Conservation (phyloP, 2,888 invertebrate genomes). For the Alviniconcha strummeri region DNA sequence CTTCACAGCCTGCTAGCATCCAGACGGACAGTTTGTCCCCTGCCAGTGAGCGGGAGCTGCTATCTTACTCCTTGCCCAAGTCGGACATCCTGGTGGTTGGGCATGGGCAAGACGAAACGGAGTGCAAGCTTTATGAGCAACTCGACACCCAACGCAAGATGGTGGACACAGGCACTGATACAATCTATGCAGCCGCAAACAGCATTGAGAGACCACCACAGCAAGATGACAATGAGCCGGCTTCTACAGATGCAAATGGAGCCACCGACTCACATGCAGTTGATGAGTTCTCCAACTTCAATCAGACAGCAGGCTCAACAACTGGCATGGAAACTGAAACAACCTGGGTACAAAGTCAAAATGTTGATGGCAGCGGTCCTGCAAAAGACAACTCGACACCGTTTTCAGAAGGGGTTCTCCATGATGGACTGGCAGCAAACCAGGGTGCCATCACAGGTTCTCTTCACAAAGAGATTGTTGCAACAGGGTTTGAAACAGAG, state of each 20-base stretch:
- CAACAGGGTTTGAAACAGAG: not conserved
- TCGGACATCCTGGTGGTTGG: slow-evolving; percentile 49
- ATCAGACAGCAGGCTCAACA: not conserved
- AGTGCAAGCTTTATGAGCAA: slow-evolving; percentile 26
- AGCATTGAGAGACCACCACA: not conserved
- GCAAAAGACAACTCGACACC: not conserved
- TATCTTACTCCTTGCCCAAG: slow-evolving; percentile 42
- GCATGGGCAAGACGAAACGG: slow-evolving; percentile 33
- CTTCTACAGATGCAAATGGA: not conserved
- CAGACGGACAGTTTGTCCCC: slow-evolving; percentile 48
- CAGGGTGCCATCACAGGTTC: not conserved
- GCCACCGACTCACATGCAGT: not conserved
- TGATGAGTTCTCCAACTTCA: not conserved
- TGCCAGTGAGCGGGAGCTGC: slow-evolving; percentile 42
- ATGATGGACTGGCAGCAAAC: too few relatives aligned
- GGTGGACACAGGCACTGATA: not conserved
- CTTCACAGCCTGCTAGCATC: slow-evolving; percentile 43
- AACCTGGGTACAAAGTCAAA: not conserved
- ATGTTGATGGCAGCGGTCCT: not conserved
- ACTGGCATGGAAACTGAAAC: not conserved
- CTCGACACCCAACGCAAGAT: not conserved
- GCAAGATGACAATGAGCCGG: not conserved
- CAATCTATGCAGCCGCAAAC: not conserved
- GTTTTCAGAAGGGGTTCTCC: too few relatives aligned
- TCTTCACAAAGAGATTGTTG: not conserved